Conservation (phyloP, 2,113 vertebrate species). For the Chunga burmeisteri region DNA sequence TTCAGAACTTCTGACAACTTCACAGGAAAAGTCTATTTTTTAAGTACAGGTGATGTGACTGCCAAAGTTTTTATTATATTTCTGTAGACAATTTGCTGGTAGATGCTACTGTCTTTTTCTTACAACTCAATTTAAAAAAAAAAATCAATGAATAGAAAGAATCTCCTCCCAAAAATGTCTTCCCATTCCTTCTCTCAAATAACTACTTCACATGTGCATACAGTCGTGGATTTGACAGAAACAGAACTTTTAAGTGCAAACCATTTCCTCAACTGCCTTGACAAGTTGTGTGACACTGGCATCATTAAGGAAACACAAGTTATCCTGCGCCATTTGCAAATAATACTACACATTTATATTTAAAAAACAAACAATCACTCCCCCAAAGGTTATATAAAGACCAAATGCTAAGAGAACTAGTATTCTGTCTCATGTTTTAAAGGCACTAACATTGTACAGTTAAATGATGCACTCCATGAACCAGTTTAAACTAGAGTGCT, state of each 20-base stretch:
- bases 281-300: background rate
- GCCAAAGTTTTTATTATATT: background rate
- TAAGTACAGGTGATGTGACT: background rate
- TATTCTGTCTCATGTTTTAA: background rate
- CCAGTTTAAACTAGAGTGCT: background rate
- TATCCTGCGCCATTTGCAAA: background rate
- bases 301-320: background rate
- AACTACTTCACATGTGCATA: background rate
- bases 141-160: background rate
- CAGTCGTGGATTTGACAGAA: background rate
- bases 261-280: background rate
- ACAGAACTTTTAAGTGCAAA: background rate
- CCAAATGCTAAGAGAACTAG: background rate
- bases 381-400: background rate
- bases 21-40: background rate
- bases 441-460: background rate
- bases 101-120: background rate
- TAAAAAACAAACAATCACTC: background rate
- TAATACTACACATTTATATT: background rate
- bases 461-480: background rate
- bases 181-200: background rate
- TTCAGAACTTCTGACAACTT: background rate
- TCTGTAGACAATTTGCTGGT: background rate
- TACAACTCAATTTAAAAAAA: background rate
- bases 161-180: background rate